phyloP scores from a whole-genome alignment of 2,113 vertebrate genomes.

The Sus scrofa region DNA sequence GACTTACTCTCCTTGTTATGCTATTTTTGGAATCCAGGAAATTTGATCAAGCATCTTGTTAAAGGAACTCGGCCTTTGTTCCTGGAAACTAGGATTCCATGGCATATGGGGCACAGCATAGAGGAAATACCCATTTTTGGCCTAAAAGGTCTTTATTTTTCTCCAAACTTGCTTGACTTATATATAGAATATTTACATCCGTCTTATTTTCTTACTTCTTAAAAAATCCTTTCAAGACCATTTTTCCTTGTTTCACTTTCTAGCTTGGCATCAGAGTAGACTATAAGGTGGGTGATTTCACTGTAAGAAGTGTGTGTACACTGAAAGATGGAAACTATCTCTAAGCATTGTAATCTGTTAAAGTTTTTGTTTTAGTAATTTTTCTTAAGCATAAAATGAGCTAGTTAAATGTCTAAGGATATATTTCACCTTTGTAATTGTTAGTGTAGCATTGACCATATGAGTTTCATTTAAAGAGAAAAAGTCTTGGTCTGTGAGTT shows the following conservation, averaged over 20 bases:
- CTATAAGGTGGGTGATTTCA: conserved; percentile 85
- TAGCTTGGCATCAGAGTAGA: conserved; percentile 86
- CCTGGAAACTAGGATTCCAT: conserved; percentile 80
- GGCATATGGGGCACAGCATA: conserved; percentile 80
- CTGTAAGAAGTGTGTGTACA: conserved; percentile 78
- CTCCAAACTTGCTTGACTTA: conserved; percentile 87
- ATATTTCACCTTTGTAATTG: conserved; percentile 60
- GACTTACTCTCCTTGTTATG: conserved; percentile 77
- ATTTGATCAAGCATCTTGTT: conserved; percentile 83
- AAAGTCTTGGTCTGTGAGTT: conserved; percentile 75
- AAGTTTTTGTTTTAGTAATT: conserved; percentile 71
- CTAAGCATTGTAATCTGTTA: conserved; percentile 68
- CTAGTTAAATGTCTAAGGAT: conserved; percentile 74
- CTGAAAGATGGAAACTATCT: conserved; percentile 78
- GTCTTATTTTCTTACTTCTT: conserved; percentile 86
- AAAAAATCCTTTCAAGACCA: conserved; percentile 85
- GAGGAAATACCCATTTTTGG: conserved; percentile 81
- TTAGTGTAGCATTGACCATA: conserved; percentile 72
- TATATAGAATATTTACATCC: conserved; percentile 86
- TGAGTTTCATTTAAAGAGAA: conserved; percentile 75
- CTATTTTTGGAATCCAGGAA: conserved; percentile 77
- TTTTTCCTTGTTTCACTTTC: conserved; percentile 85
- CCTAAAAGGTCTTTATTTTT: conserved; percentile 86
- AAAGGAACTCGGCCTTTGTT: conserved; percentile 84
- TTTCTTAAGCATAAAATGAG: conserved; percentile 74